Percentiles rank a stretch among this genome's conserved stretches.
These are phyloP conservation scores for Agelastica alni DNA, from an alignment of 2,888 invertebrate species.

Conservation along the genomic window DNA sequence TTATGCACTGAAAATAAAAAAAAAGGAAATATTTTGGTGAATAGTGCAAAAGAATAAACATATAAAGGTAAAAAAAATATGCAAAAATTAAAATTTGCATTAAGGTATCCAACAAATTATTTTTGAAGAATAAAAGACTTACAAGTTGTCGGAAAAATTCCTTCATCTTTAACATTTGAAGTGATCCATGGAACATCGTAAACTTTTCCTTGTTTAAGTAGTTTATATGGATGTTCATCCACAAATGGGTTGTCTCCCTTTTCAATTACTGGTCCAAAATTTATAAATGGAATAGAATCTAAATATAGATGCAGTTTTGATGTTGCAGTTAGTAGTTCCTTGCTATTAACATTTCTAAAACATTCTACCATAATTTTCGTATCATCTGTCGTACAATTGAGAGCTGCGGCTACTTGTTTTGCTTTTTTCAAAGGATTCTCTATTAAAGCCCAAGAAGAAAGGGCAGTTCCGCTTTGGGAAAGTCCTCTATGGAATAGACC, in stretches of 20 bases:
- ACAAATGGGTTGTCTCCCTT: slow-evolving; percentile 65
- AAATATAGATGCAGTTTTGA: slow-evolving; percentile 61
- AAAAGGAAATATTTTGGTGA: too few relatives aligned
- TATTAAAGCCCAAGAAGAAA: slow-evolving; percentile 62
- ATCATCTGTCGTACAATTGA: slow-evolving; percentile 66
- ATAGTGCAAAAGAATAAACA: too few relatives aligned
- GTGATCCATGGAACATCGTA: slow-evolving; percentile 72
- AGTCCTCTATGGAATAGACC: slow-evolving; percentile 65
- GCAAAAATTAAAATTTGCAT: too few relatives aligned
- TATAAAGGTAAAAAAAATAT: too few relatives aligned
- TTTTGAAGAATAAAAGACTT: slow-evolving; percentile 41
- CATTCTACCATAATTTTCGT: slow-evolving; percentile 67
- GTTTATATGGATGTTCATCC: slow-evolving; percentile 58
- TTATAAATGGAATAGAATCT: slow-evolving; percentile 55
- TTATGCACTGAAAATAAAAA: too few relatives aligned
- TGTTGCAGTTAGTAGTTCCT: slow-evolving; percentile 61
- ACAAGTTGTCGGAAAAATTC: slow-evolving; percentile 72
- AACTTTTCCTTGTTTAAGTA: slow-evolving; percentile 64
- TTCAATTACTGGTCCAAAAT: slow-evolving; percentile 49
- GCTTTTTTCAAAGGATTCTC: slow-evolving; percentile 65
- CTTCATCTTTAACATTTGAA: slow-evolving; percentile 72
- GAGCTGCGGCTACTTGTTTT: slow-evolving; percentile 60
- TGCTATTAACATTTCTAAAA: slow-evolving; percentile 63
- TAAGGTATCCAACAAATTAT: too few relatives aligned
- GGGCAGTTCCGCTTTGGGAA: slow-evolving; percentile 71